phyloP scores from a whole-genome alignment of 2,113 vertebrate genomes.

The Chrysemys picta region DNA sequence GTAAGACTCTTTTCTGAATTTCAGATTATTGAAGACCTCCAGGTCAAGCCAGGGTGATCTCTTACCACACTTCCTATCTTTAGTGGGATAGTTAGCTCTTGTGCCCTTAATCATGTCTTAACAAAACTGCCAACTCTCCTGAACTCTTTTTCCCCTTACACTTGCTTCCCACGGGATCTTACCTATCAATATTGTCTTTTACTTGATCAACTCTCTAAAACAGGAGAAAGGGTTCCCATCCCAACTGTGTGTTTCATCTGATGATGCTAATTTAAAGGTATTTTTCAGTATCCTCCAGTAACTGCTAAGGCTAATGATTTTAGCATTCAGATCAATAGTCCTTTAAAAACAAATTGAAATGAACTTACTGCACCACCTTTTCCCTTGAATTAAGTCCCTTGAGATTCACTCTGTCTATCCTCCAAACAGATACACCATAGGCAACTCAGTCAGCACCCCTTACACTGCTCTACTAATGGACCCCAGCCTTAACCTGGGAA shows the following conservation, averaged over 20 bases:
- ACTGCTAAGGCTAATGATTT: slow-evolving; percentile 37
- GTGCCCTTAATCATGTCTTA: too few relatives aligned
- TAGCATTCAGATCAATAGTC: slow-evolving; percentile 34
- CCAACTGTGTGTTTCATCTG: not conserved
- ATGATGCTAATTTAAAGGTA: not conserved
- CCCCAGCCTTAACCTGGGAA: not conserved
- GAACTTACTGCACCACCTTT: not conserved
- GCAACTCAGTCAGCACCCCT: not conserved
- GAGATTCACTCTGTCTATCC: not conserved
- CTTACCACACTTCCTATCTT: too few relatives aligned
- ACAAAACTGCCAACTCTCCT: too few relatives aligned
- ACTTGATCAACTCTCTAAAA: not conserved
- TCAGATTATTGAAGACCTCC: too few relatives aligned
- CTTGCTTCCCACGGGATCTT: too few relatives aligned
- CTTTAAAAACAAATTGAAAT: not conserved
- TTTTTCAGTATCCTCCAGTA: not conserved
- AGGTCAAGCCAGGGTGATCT: too few relatives aligned
- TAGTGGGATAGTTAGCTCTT: too few relatives aligned
- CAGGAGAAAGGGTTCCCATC: not conserved
- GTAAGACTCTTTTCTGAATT: too few relatives aligned
- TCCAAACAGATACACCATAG: not conserved
- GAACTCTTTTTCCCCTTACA: too few relatives aligned
- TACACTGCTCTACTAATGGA: not conserved
- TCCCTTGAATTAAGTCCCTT: not conserved
- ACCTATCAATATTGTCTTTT: not conserved